phyloP scores from a whole-genome alignment of 1,140 invertebrate species.

The Hydropsyche tenuis region DNA sequence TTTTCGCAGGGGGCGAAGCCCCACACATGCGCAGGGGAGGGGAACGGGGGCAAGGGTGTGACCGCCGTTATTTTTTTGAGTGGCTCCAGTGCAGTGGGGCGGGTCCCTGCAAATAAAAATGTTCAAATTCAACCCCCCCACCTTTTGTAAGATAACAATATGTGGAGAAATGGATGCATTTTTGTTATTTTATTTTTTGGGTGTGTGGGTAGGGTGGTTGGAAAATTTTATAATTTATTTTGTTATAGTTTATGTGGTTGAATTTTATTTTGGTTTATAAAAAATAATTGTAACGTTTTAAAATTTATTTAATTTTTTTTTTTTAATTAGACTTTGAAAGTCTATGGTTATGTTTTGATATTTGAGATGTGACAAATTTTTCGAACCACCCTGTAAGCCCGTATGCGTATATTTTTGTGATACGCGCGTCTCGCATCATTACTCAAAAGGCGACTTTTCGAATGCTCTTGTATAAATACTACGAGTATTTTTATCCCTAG shows the following conservation, averaged over 20 bases:
- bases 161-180: slow-evolving; percentile 10
- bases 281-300: too few relatives aligned
- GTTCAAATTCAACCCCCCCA: slow-evolving; percentile 36
- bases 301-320: too few relatives aligned
- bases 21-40: not conserved
- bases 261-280: too few relatives aligned
- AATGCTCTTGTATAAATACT: slow-evolving; percentile 12
- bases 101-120: slow-evolving; percentile 42
- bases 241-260: too few relatives aligned
- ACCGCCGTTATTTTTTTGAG: slow-evolving; percentile 33
- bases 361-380: too few relatives aligned
- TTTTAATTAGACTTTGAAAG: too few relatives aligned
- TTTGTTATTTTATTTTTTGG: not conserved
- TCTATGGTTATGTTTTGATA: too few relatives aligned
- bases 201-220: too few relatives aligned
- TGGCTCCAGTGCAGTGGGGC: slow-evolving; percentile 25
- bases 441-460: slow-evolving; percentile 22
- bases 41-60: not conserved
- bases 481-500: not conserved
- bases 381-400: not conserved
- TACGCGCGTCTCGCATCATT: slow-evolving; percentile 2
- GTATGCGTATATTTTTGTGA: not conserved
- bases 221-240: too few relatives aligned
- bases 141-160: not conserved
- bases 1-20: slow-evolving; percentile 26